Evolutionary conservation across 2,888 invertebrate species (phyloP).

Genomic region (Drosophila infuscata): DNA sequence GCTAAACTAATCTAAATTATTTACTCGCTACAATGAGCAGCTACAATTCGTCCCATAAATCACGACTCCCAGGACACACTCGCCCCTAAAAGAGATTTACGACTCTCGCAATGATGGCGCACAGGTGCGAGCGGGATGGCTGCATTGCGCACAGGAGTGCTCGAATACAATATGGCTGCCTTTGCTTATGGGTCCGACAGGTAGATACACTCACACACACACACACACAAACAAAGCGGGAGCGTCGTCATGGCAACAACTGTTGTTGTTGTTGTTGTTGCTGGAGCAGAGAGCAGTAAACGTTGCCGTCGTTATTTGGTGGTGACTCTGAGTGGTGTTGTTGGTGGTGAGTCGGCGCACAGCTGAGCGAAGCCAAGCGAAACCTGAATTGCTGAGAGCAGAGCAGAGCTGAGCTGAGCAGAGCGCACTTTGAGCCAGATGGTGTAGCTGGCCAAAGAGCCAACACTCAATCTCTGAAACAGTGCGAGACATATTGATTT

Average conservation of each 20-base stretch:
- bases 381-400: slow-evolving; percentile 65
- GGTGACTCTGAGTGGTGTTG: slow-evolving; percentile 47
- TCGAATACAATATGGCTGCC: slow-evolving; percentile 84
- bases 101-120: slow-evolving; percentile 55
- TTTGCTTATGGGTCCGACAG: slow-evolving; percentile 66
- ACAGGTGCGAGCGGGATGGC: slow-evolving; percentile 64
- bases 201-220: slow-evolving; percentile 66
- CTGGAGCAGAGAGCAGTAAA: slow-evolving; percentile 17
- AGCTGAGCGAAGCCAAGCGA: slow-evolving; percentile 34
- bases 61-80: slow-evolving; percentile 80
- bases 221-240: slow-evolving; percentile 40
- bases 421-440: slow-evolving; percentile 41
- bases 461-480: slow-evolving; percentile 33
- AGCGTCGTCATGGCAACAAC: slow-evolving; percentile 71
- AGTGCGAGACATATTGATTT: slow-evolving; percentile 71
- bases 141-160: slow-evolving; percentile 67
- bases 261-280: slow-evolving; percentile 10
- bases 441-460: slow-evolving; percentile 26
- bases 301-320: slow-evolving; percentile 18
- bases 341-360: slow-evolving; percentile 73
- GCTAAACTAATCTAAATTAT: slow-evolving; percentile 78
- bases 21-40: slow-evolving; percentile 78
- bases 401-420: background rate
- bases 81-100: slow-evolving; percentile 80
- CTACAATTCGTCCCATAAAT: slow-evolving; percentile 78